Evolutionary conservation across 2,888 invertebrate species (phyloP).

Genomic region (Malacosoma neustria): DNA sequence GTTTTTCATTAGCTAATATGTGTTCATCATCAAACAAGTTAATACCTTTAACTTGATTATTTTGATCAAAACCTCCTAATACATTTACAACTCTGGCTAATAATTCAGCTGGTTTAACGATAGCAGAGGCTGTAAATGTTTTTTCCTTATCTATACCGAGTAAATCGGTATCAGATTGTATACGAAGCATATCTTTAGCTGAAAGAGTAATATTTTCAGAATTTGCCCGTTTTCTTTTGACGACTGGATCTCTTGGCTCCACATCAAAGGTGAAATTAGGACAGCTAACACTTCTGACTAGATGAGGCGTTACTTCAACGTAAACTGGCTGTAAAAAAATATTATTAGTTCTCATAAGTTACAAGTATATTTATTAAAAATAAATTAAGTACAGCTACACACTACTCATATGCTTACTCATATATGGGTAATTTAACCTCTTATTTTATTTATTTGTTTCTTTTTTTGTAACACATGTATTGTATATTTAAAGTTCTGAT

Average conservation of each 20-base stretch:
- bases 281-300: slow-evolving; percentile 78
- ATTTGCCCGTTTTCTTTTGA: slow-evolving; percentile 76
- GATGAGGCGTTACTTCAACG: slow-evolving; percentile 69
- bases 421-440: no score
- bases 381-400: background rate
- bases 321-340: slow-evolving; percentile 81
- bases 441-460: no score
- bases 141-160: slow-evolving; percentile 85
- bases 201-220: slow-evolving; percentile 76
- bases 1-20: slow-evolving; percentile 81
- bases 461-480: no score
- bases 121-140: slow-evolving; percentile 82
- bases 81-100: slow-evolving; percentile 86
- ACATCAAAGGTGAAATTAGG: slow-evolving; percentile 82
- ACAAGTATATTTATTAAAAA: slow-evolving; percentile 1
- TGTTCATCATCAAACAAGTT: slow-evolving; percentile 84
- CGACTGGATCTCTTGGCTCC: slow-evolving; percentile 57
- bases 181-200: slow-evolving; percentile 71
- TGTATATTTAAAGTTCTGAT: no score
- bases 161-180: slow-evolving; percentile 87
- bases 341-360: slow-evolving; percentile 4
- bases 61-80: slow-evolving; percentile 76
- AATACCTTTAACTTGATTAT: slow-evolving; percentile 70
- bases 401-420: no score
- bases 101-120: slow-evolving; percentile 84